These are phyloP conservation scores for Calosoma granatense DNA, from an alignment of 1,140 invertebrate genomes.

Conservation along the genomic window DNA sequence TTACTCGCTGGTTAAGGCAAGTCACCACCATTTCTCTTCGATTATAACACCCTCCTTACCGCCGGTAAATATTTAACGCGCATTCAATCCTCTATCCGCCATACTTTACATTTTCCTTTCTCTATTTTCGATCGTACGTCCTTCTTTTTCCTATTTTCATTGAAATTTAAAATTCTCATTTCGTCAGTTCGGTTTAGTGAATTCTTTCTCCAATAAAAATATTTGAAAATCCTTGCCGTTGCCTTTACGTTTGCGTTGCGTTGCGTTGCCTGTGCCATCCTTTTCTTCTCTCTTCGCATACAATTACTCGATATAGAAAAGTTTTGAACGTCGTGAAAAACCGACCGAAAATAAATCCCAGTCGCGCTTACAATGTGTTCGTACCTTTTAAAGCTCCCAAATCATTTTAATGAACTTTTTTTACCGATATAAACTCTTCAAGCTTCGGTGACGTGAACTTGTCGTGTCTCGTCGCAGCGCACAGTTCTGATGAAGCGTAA, in stretches of 20 bases:
- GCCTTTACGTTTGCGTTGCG: not conserved
- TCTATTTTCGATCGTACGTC: not conserved
- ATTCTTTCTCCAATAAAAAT: constrained; percentile 9
- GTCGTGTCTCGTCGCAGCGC: not conserved
- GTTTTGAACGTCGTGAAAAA: not conserved
- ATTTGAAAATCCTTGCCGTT: constrained; percentile 9
- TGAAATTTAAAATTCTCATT: constrained; percentile 9
- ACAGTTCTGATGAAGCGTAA: not conserved
- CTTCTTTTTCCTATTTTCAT: constrained; percentile 1
- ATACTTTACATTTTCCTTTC: not conserved
- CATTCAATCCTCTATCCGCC: not conserved
- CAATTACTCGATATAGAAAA: not conserved
- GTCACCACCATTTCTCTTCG: not conserved
- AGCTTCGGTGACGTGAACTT: not conserved
- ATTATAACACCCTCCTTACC: not conserved
- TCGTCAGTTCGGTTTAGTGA: constrained; percentile 2
- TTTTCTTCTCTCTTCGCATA: constrained; percentile 6
- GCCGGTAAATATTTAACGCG: constrained; percentile 2
- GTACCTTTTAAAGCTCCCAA: constrained; percentile 2
- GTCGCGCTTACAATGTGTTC: not conserved
- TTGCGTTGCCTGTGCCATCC: not conserved
- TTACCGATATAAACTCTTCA: constrained; percentile 3
- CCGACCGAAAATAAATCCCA: constrained; percentile 1
- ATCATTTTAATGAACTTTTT: constrained; percentile 9
- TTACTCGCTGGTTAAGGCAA: no score